These are phyloP conservation scores for Platichthys stellatus DNA, from an alignment of 2,113 vertebrate genomes.

Conservation along the genomic window DNA sequence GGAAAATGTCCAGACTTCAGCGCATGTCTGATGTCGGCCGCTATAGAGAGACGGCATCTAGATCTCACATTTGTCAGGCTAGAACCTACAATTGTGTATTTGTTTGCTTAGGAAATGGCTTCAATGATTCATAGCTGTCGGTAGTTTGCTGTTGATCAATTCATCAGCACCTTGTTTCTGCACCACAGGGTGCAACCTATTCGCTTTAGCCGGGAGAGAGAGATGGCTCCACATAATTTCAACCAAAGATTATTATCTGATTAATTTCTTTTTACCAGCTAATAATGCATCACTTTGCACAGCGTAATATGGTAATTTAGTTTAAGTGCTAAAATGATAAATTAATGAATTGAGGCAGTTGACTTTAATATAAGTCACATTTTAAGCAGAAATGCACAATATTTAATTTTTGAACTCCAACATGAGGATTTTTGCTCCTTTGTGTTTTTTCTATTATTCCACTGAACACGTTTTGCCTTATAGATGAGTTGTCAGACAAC, in stretches of 20 bases:
- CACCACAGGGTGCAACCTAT: not conserved
- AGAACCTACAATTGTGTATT: not conserved
- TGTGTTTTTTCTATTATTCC: not conserved
- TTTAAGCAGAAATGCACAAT: not conserved
- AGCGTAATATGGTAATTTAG: not conserved
- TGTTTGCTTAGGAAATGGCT: not conserved
- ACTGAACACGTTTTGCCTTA: not conserved
- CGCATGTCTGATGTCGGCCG: no score
- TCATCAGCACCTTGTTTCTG: not conserved
- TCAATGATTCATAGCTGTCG: not conserved
- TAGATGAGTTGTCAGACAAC: not conserved
- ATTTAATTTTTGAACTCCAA: not conserved
- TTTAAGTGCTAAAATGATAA: not conserved
- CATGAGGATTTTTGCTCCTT: not conserved
- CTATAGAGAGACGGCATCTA: not conserved
- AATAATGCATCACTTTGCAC: not conserved
- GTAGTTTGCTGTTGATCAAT: not conserved
- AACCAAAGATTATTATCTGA: not conserved
- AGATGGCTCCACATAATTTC: not conserved
- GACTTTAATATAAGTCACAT: not conserved
- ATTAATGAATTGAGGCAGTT: not conserved
- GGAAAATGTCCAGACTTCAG: not conserved
- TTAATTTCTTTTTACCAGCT: not conserved
- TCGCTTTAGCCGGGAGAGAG: not conserved
- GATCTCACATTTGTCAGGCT: not conserved